These are phyloP conservation scores for Lycia hirtaria DNA, from an alignment of 2,888 invertebrate genomes.

Conservation along the genomic window DNA sequence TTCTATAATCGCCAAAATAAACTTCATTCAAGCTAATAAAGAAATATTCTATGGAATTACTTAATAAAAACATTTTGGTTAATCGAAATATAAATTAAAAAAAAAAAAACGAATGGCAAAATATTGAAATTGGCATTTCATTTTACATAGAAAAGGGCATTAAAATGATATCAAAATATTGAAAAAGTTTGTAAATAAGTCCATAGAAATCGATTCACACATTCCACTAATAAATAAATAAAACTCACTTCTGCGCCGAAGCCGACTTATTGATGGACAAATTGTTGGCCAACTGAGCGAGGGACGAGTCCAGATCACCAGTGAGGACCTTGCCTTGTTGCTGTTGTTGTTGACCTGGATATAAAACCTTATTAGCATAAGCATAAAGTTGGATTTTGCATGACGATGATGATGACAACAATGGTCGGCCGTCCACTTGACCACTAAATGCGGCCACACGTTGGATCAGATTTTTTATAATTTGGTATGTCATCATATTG, in stretches of 20 bases:
- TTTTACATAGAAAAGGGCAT: too few species aligned
- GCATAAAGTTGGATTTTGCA: slow-evolving; percentile 3
- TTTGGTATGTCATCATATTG: too few species aligned
- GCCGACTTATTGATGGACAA: slow-evolving; percentile 93
- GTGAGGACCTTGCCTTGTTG: slow-evolving; percentile 91
- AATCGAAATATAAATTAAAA: neutral
- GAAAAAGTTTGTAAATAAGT: slow-evolving; percentile 28
- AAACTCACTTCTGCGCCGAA: slow-evolving; percentile 89
- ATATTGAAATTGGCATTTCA: neutral
- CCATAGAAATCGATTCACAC: slow-evolving; percentile 20
- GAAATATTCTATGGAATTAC: slow-evolving; percentile 3
- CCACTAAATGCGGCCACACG: too few species aligned
- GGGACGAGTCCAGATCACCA: slow-evolving; percentile 96
- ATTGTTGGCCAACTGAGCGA: slow-evolving; percentile 97
- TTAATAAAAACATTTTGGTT: slow-evolving; percentile 4
- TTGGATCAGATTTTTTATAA: too few species aligned
- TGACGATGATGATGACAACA: slow-evolving; percentile 5
- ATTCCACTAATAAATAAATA: slow-evolving; percentile 7
- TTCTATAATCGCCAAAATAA: slow-evolving; percentile 20
- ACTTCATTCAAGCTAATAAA: slow-evolving; percentile 38
- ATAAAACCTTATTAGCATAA: slow-evolving; percentile 27
- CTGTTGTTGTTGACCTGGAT: slow-evolving; percentile 68
- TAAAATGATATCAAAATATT: too few species aligned
- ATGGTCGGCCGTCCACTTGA: neutral
- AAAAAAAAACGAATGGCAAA: neutral